Evolutionary conservation across 2,113 vertebrate species (phyloP), one percentile per base, ranked within the genome.

Genomic region (Brachyistius frenatus): DNA sequence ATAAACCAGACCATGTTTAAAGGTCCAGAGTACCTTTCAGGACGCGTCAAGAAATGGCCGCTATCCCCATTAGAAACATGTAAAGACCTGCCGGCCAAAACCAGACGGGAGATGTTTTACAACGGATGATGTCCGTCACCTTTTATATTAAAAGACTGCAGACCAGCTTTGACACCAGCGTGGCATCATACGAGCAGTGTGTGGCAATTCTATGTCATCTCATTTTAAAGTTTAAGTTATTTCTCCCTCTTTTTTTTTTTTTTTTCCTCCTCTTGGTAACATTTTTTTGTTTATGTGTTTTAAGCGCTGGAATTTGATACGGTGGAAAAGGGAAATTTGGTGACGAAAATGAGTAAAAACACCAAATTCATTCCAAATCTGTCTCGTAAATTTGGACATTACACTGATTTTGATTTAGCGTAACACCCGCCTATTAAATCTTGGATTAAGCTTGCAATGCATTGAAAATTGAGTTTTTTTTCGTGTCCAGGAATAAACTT

Each of bases 361-460:
- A 44, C 6, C 39, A 41, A 41, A 7, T 41, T 10, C 39, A 68
- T n/a, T 14, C 32, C 10, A 23, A 23, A 23, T 23, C 23, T 23
- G 23, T 23, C 23, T 23, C 23, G 23, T 23, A 23, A 23, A 23
- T 23, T 23, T 23, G 23, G 23, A 23, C 23, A 23, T 23, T 23
- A 23, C 23, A 10, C 14, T 30, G 11, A 66, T 58, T 68, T 58
- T 32, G 39, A 58, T 77, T 16, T 44, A 89, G 88, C 79, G 86
- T 89, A 68, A 46, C 2, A 8, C 65, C 2, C 41, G 32, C 13
- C 5, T 69, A 33, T 46, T 50, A 62, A 33, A 31, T 83, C 69
- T 82, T 75, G 90, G 89, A 91, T 92, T 89, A 91, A 81, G 83
- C 84, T 92, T 92, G 89, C 88, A 91, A 92, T 91, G 85, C 76